Evolutionary conservation across 1,140 invertebrate species (phyloP).

Genomic region (Cyrtorhinus lividipennis): DNA sequence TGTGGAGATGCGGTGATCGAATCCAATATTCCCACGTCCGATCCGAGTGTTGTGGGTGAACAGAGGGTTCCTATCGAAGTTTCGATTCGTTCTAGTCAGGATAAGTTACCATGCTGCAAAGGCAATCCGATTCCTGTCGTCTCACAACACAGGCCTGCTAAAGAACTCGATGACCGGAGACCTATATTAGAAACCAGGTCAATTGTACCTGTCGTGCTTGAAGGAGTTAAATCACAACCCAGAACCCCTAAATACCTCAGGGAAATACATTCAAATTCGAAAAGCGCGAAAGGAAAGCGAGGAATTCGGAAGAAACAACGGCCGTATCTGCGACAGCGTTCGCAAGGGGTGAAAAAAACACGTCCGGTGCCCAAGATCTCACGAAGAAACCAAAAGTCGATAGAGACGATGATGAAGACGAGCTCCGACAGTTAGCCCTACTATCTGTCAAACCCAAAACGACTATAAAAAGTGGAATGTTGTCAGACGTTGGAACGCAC

Average conservation of each 20-base stretch:
- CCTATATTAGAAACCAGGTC: background rate
- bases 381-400: background rate
- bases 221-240: background rate
- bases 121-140: background rate
- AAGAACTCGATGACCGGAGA: background rate
- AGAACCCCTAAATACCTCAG: background rate
- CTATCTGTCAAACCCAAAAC: conserved; percentile 10
- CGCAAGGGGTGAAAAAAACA: background rate
- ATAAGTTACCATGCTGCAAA: conserved; percentile 1
- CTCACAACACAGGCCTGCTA: background rate
- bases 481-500: background rate
- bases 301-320: background rate
- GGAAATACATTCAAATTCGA: background rate
- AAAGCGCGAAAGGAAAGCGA: background rate
- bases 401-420: conserved; percentile 9
- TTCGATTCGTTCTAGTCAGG: background rate
- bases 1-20: background rate
- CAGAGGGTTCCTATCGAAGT: background rate
- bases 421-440: background rate
- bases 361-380: background rate
- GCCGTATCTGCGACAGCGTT: background rate
- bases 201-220: background rate
- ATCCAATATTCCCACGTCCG: background rate
- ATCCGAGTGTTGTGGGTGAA: background rate
- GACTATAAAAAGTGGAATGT: background rate